Conservation (phyloP, 2,113 vertebrate species). For the Crypturellus undulatus region DNA sequence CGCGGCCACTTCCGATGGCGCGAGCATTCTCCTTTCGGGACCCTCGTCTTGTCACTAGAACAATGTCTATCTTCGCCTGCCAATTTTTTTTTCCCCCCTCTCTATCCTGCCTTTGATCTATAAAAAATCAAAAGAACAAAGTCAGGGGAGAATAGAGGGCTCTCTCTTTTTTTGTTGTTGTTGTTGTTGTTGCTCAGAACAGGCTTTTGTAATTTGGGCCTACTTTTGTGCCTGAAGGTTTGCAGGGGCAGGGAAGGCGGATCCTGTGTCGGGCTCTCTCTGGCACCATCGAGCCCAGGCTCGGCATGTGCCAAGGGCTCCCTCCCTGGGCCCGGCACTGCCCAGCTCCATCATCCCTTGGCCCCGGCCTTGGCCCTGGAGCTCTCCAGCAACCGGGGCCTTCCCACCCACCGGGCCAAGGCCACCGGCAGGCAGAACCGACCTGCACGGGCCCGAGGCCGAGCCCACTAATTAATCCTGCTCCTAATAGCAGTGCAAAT, state of each 20-base stretch:
- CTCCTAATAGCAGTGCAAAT: neutral
- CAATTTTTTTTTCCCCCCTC: constrained; percentile 69
- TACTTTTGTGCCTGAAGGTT: constrained; percentile 66
- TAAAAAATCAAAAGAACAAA: constrained; percentile 90
- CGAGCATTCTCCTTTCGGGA: constrained; percentile 83
- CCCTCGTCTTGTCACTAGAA: constrained; percentile 88
- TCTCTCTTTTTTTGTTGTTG: constrained; percentile 3
- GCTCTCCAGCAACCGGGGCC: neutral
- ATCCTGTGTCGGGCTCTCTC: neutral
- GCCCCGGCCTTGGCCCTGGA: neutral
- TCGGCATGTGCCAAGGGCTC: constrained; percentile 48
- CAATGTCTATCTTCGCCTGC: constrained; percentile 89
- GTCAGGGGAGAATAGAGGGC: constrained; percentile 82
- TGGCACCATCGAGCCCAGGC: neutral
- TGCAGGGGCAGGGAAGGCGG: constrained; percentile 40
- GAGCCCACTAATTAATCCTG: neutral
- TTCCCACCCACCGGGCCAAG: neutral
- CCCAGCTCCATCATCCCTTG: neutral
- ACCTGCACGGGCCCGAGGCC: neutral
- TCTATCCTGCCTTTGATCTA: constrained; percentile 88
- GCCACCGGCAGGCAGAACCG: neutral
- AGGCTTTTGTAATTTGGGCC: constrained; percentile 70
- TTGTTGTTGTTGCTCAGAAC: constrained; percentile 78
- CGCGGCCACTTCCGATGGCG: constrained; percentile 88
- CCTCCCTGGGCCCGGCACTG: neutral